phyloP scores from a whole-genome alignment of 2,888 invertebrate species.

The Scrobipalpa costella region DNA sequence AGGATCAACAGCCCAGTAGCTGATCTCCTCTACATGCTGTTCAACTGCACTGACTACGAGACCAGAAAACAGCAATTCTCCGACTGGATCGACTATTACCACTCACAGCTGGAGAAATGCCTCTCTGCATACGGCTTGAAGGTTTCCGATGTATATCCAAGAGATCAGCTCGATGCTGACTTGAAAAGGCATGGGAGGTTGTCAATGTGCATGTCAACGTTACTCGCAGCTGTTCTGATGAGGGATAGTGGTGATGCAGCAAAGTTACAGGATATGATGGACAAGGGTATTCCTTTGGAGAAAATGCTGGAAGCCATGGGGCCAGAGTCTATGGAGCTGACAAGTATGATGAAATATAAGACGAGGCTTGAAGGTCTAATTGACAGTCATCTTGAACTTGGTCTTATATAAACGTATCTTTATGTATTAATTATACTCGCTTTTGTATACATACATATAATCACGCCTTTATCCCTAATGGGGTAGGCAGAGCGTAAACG shows the following conservation, averaged over 20 bases:
- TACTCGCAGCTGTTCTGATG: slow-evolving; percentile 13
- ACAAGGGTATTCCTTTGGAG: background rate
- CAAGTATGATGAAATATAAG: slow-evolving; percentile 1
- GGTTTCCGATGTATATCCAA: slow-evolving; percentile 15
- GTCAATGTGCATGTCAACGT: slow-evolving; percentile 16
- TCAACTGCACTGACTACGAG: slow-evolving; percentile 39
- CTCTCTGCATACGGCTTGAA: slow-evolving; percentile 22
- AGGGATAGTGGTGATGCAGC: slow-evolving; percentile 17
- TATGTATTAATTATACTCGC: background rate
- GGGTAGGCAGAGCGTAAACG: too few species aligned
- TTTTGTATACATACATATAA: too few species aligned
- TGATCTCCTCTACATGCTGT: slow-evolving; percentile 39
- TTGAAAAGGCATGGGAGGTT: slow-evolving; percentile 29
- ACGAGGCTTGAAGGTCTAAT: slow-evolving; percentile 16
- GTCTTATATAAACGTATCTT: background rate
- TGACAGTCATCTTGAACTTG: slow-evolving; percentile 16
- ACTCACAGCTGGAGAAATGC: slow-evolving; percentile 14
- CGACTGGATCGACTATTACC: slow-evolving; percentile 28
- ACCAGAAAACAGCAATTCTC: slow-evolving; percentile 25
- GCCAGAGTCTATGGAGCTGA: background rate
- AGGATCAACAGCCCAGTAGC: slow-evolving; percentile 34
- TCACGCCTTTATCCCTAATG: too few species aligned
- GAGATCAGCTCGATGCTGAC: slow-evolving; percentile 26
- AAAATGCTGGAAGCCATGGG: slow-evolving; percentile 3
- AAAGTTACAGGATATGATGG: slow-evolving; percentile 19